A percentile compares a stretch with the other conserved stretches of the same genome.
phyloP scores from a whole-genome alignment of 2,888 invertebrate genomes.

The Lycophotia porphyrea region DNA sequence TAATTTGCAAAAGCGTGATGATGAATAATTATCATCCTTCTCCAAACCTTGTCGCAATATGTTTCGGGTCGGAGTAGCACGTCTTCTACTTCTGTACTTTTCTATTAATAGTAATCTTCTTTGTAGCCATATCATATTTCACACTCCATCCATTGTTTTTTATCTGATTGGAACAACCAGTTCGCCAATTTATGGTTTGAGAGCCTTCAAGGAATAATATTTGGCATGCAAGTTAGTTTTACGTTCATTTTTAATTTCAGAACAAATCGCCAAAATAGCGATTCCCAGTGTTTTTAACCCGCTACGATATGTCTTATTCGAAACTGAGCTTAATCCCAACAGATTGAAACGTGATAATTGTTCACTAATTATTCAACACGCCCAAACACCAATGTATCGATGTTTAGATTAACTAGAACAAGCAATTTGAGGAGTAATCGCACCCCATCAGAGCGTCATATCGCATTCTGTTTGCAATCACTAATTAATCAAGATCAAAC shows the following conservation, averaged over 20 bases:
- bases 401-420: conserved; percentile 58
- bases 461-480: conserved; percentile 86
- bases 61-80: neutral
- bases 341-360: conserved; percentile 19
- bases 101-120: neutral
- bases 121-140: neutral
- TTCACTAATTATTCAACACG: conserved; percentile 39
- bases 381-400: conserved; percentile 58
- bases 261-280: neutral
- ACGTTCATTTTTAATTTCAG: neutral
- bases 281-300: neutral
- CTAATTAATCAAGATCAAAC: conserved; percentile 88
- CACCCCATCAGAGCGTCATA: conserved; percentile 76
- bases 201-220: neutral
- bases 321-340: neutral
- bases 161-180: neutral
- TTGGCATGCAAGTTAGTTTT: neutral
- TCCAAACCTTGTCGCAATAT: neutral
- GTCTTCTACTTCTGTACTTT: neutral
- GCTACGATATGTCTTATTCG: neutral
- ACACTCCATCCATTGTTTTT: neutral
- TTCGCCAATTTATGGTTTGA: neutral
- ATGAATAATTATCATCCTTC: neutral
- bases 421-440: conserved; percentile 75
- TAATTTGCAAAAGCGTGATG: neutral